Evolutionary conservation across 2,113 vertebrate species (phyloP).

Genomic region (Shinisaurus crocodilurus): DNA sequence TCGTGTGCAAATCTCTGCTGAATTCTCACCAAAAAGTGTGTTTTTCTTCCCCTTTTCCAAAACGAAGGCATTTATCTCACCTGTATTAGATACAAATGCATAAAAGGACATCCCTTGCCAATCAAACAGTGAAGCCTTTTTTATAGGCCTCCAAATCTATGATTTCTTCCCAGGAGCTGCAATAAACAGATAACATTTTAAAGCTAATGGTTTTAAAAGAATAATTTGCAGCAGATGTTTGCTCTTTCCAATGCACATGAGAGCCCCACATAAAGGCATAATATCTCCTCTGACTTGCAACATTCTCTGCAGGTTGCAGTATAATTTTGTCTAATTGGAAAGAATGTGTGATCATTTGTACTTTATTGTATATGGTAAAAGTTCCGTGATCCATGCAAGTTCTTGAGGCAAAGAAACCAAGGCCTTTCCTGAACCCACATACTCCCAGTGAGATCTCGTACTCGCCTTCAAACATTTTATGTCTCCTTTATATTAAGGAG

Average conservation of each 20-base stretch:
- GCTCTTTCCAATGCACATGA: slow-evolving; percentile 6
- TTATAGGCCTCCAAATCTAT: slow-evolving; percentile 26
- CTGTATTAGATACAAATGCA: slow-evolving; percentile 26
- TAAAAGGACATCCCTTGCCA: slow-evolving; percentile 47
- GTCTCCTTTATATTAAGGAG: neutral
- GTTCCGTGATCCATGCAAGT: neutral
- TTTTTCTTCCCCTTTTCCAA: slow-evolving; percentile 30
- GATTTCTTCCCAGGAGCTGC: slow-evolving; percentile 52
- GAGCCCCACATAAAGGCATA: slow-evolving; percentile 21
- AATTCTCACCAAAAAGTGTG: slow-evolving; percentile 26
- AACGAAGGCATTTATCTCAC: slow-evolving; percentile 48
- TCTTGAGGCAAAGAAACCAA: neutral
- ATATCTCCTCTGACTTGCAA: slow-evolving; percentile 15
- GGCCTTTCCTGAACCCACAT: neutral
- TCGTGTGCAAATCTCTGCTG: slow-evolving; percentile 4
- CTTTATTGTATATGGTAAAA: slow-evolving; percentile 26
- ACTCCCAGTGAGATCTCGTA: neutral
- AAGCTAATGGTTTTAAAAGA: slow-evolving; percentile 57
- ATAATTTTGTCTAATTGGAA: slow-evolving; percentile 28
- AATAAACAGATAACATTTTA: slow-evolving; percentile 44
- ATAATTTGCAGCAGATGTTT: slow-evolving; percentile 56
- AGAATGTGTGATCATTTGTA: slow-evolving; percentile 10
- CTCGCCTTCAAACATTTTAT: neutral
- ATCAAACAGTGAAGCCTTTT: slow-evolving; percentile 56
- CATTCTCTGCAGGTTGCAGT: neutral